Evolutionary conservation across 2,888 invertebrate genomes (phyloP).

Genomic region (Drosophila kuntzei): DNA sequence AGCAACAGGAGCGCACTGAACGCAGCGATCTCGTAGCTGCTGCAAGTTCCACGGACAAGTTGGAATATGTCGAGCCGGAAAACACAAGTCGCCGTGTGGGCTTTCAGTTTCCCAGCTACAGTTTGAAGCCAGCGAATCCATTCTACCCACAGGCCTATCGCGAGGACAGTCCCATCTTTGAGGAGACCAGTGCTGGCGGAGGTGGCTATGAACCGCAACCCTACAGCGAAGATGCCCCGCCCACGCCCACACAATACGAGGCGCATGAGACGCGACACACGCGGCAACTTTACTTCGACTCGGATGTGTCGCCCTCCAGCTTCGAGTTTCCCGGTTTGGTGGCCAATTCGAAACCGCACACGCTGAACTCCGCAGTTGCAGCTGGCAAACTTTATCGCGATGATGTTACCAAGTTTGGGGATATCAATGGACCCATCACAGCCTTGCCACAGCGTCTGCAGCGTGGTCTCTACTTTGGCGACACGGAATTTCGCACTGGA

Average conservation of each 20-base stretch:
- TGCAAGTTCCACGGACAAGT: conserved; percentile 60
- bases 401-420: conserved; percentile 86
- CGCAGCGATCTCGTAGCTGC: conserved; percentile 71
- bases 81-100: conserved; percentile 84
- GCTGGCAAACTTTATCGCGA: conserved; percentile 83
- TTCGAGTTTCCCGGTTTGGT: conserved; percentile 84
- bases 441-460: conserved; percentile 83
- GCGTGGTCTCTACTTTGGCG: conserved; percentile 83
- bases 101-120: conserved; percentile 85
- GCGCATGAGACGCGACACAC: conserved; percentile 80
- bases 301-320: conserved; percentile 72
- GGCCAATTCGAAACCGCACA: conserved; percentile 83
- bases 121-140: conserved; percentile 82
- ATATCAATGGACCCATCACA: conserved; percentile 85
- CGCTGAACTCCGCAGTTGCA: conserved; percentile 70
- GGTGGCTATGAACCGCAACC: conserved; percentile 77
- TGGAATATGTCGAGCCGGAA: conserved; percentile 76
- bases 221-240: conserved; percentile 78
- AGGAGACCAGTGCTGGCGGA: conserved; percentile 64
- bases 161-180: conserved; percentile 84
- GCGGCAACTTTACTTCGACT: conserved; percentile 81
- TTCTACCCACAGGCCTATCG: conserved; percentile 85
- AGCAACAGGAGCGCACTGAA: conserved; percentile 75
- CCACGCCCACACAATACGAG: conserved; percentile 65
- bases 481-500: conserved; percentile 82